Conservation (phyloP, 2,797 vertebrate species). For the Acipenser transmontanus region DNA sequence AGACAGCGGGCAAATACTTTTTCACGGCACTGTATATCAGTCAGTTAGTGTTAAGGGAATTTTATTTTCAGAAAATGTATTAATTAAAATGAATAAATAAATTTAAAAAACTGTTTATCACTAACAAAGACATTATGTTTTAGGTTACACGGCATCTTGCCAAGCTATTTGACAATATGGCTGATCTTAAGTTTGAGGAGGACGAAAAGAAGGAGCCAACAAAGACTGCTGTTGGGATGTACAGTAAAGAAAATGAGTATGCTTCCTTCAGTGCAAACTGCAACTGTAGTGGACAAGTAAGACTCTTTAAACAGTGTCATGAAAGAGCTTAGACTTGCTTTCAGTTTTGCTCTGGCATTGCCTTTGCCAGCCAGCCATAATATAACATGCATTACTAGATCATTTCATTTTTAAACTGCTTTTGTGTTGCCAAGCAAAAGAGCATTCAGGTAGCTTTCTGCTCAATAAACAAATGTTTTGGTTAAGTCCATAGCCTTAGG, state of each 20-base stretch:
- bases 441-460: no score
- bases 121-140: slow-evolving; percentile 18
- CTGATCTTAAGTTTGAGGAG: slow-evolving; percentile 62
- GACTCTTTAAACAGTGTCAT: slow-evolving; percentile 13
- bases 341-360: no score
- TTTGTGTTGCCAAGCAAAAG: no score
- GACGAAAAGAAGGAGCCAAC: slow-evolving; percentile 28
- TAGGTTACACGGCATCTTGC: slow-evolving; percentile 66
- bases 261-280: slow-evolving; percentile 54
- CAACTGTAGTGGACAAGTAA: slow-evolving; percentile 59
- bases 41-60: no score
- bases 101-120: not conserved
- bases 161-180: slow-evolving; percentile 69
- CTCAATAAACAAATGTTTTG: no score
- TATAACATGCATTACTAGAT: no score
- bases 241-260: slow-evolving; percentile 69
- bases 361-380: no score
- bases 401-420: no score
- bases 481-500: no score
- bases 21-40: no score
- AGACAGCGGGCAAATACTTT: no score
- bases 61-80: not conserved
- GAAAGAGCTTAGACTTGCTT: no score
- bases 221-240: slow-evolving; percentile 59
- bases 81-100: not conserved